phyloP scores from a whole-genome alignment of 2,888 invertebrate genomes.

The Elegia similella region DNA sequence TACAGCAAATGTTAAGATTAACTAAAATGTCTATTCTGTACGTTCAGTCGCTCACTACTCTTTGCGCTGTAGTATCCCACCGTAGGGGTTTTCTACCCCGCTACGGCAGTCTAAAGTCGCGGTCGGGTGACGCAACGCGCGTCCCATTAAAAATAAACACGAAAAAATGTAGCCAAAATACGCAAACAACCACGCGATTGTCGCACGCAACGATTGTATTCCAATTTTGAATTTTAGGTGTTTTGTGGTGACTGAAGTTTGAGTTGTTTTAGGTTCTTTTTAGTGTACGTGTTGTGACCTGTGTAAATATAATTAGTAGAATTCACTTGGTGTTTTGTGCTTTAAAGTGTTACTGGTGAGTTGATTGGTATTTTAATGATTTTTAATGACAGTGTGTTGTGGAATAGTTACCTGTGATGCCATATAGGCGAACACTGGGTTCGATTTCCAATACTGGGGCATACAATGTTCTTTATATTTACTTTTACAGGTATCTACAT shows the following conservation, averaged over 20 bases:
- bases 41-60: slow-evolving; percentile 31
- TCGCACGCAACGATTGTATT: slow-evolving; percentile 32
- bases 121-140: slow-evolving; percentile 41
- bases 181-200: slow-evolving; percentile 32
- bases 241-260: slow-evolving; percentile 23
- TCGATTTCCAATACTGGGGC: background rate
- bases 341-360: slow-evolving; percentile 45
- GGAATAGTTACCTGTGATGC: too few species aligned
- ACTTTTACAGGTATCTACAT: too few species aligned
- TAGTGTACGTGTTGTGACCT: slow-evolving; percentile 40
- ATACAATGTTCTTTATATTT: too few species aligned
- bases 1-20: too few species aligned
- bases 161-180: slow-evolving; percentile 59
- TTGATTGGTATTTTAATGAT: slow-evolving; percentile 18
- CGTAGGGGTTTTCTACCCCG: slow-evolving; percentile 65
- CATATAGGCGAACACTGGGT: too few species aligned
- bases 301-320: slow-evolving; percentile 30
- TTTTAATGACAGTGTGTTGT: background rate
- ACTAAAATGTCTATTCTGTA: background rate
- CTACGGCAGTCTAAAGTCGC: slow-evolving; percentile 55
- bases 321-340: slow-evolving; percentile 28
- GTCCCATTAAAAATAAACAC: slow-evolving; percentile 49
- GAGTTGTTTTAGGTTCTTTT: slow-evolving; percentile 28
- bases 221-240: slow-evolving; percentile 28
- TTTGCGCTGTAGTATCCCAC: slow-evolving; percentile 65